Conservation (phyloP, 2,797 vertebrate genomes). For the Sus cebifrons region DNA sequence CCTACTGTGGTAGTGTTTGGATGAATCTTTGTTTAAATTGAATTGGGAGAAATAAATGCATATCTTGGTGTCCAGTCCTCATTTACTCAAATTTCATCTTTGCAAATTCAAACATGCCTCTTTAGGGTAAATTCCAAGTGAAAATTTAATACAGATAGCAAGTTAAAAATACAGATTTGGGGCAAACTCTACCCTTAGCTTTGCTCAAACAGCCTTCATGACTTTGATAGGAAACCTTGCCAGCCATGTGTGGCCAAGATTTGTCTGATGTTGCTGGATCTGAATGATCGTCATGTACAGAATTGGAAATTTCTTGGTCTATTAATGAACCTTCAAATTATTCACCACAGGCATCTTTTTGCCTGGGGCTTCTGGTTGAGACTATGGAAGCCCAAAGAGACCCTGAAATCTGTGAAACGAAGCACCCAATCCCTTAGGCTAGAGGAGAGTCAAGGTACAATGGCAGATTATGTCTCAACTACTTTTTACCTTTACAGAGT, state of each 20-base stretch:
- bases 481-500: not conserved
- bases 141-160: conserved; percentile 59
- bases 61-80: conserved; percentile 26
- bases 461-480: not conserved
- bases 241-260: conserved; percentile 14
- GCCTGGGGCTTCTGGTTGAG: not conserved
- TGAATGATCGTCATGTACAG: not conserved
- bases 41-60: conserved; percentile 16
- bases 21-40: not conserved
- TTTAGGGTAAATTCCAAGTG: conserved; percentile 56
- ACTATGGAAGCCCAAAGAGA: not conserved
- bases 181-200: conserved; percentile 16
- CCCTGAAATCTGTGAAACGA: conserved; percentile 39
- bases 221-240: conserved; percentile 44
- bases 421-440: not conserved
- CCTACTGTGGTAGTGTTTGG: not conserved
- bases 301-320: conserved; percentile 52
- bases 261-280: conserved; percentile 24
- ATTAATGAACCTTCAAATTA: conserved; percentile 62
- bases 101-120: conserved; percentile 48
- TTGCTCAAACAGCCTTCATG: not conserved
- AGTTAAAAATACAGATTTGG: conserved; percentile 62
- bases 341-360: not conserved
- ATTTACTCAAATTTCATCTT: conserved; percentile 58
- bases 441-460: not conserved